Conservation (phyloP, 2,797 vertebrate genomes). For the Oophaga sylvatica region DNA sequence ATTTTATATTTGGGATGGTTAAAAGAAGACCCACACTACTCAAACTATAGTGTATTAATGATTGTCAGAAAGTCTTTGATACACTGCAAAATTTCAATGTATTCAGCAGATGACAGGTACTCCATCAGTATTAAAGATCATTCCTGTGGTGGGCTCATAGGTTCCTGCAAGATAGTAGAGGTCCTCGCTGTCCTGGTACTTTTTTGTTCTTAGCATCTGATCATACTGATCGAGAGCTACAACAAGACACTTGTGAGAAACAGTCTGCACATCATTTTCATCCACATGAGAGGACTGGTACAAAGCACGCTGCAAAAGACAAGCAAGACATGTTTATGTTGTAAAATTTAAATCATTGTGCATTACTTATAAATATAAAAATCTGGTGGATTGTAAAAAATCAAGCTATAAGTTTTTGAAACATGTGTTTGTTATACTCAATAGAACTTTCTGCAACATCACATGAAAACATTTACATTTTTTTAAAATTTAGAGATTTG, state of each 20-base stretch:
- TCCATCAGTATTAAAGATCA: conserved; percentile 98
- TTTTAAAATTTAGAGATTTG: too few relatives aligned
- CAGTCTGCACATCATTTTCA: conserved; percentile 98
- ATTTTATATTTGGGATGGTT: background rate
- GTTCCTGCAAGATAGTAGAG: conserved; percentile 98
- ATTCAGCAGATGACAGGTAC: conserved; percentile 94
- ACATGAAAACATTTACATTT: too few relatives aligned
- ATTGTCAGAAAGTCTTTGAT: conserved; percentile 26
- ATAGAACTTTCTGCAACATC: too few relatives aligned
- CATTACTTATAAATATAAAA: background rate
- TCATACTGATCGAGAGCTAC: conserved; percentile 96
- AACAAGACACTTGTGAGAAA: conserved; percentile 98
- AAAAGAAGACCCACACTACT: background rate
- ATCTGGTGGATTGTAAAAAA: background rate
- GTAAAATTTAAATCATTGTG: background rate
- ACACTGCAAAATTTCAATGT: background rate
- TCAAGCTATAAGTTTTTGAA: too few relatives aligned
- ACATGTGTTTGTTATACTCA: too few relatives aligned
- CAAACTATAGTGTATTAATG: conserved; percentile 38
- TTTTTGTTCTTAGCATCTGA: conserved; percentile 96
- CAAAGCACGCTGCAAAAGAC: conserved; percentile 83
- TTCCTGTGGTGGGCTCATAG: conserved; percentile 97
- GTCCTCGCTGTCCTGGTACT: conserved; percentile 97
- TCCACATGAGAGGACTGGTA: conserved; percentile 99
- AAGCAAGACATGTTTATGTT: background rate